These are phyloP conservation scores for Melanchra persicariae DNA, from an alignment of 2,888 invertebrate species.

Conservation along the genomic window DNA sequence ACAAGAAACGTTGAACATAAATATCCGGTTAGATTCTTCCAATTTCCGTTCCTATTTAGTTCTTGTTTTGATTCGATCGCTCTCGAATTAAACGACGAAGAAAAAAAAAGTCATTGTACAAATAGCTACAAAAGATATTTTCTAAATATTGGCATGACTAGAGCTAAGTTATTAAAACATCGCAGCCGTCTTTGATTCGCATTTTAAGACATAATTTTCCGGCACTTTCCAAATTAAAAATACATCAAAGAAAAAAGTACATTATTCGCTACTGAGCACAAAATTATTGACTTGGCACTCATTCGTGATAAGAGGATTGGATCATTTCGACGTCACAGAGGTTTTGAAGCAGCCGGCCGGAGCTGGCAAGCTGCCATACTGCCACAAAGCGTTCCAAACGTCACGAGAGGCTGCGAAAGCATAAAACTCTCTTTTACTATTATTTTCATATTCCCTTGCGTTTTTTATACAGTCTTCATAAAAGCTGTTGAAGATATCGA, in stretches of 20 bases:
- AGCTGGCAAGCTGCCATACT: conserved; percentile 60
- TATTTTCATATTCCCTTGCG: conserved; percentile 59
- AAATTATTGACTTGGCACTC: conserved; percentile 60
- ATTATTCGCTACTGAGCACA: conserved; percentile 25
- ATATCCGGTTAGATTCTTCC: conserved; percentile 35
- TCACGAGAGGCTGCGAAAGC: conserved; percentile 61
- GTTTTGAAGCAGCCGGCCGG: conserved; percentile 45
- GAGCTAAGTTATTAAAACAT: conserved; percentile 1
- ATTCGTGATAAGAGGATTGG: conserved; percentile 59
- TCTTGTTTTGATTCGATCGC: conserved; percentile 42
- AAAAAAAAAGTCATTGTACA: not conserved
- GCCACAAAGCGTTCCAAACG: conserved; percentile 57
- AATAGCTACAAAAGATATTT: conserved; percentile 21
- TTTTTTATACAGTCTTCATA: conserved; percentile 58
- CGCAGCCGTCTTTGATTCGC: not conserved
- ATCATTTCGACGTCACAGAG: conserved; percentile 63
- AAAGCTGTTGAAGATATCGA: conserved; percentile 51
- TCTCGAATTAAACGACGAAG: conserved; percentile 8
- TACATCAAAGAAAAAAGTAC: conserved; percentile 20
- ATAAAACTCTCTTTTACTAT: conserved; percentile 57
- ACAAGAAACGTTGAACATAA: conserved; percentile 31
- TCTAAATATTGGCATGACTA: conserved; percentile 8
- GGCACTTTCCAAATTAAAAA: conserved; percentile 20
- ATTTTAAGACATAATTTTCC: not conserved
- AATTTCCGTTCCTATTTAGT: conserved; percentile 53